Base-by-base conservation (phyloP, 1,140 invertebrate species). In the Marisa cornuarietis region DNA sequence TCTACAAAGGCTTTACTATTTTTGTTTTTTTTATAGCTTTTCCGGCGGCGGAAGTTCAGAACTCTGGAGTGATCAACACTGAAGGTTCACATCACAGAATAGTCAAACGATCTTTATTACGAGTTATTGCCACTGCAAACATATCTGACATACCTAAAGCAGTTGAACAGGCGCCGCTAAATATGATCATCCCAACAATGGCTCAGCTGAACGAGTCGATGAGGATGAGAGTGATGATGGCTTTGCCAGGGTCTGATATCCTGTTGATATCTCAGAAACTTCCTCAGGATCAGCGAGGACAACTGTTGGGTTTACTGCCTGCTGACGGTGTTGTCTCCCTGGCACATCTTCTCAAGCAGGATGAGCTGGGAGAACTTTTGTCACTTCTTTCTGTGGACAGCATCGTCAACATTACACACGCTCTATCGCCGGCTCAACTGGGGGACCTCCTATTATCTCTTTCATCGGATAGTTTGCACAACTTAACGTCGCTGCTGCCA, bases 281-380 rank as follows among this genome's bases (percentile, higher is more conserved):
- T 62, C 51, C 63, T 0, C 49, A 31, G 4, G 5, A 69, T 11
- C 63, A 77, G 49, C 65, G 65, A 77, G 76, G 63, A 22, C 63
- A 77, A 49, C 65, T 77, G 5, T 24, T 77, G 65, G 54, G 76
- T 63, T 54, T n/a, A n/a, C 76, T 77, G 8, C 76, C 76, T n/a
- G 9, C 54, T 31, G 22, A 66, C 1, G 76, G 76, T 52, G 49
- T 77, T 20, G 63, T 77, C 63, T 24, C 42, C 11, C 76, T 77
- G 66, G 26, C 76, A 26, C 20, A n/a, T 20, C n/a, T 24, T 9
- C n/a, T 77, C 7, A 24, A 26, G 1, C 31, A 42, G 49, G 65
- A 68, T 10, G 62, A 77, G 76, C 58, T 77, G n/a, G 63, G 22
- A 22, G 20, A 31, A 7, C 76, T 77, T 24, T 26, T 77, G 63